Evolutionary conservation across 1,140 invertebrate genomes (phyloP).

Genomic region (Drosophila dunni): DNA sequence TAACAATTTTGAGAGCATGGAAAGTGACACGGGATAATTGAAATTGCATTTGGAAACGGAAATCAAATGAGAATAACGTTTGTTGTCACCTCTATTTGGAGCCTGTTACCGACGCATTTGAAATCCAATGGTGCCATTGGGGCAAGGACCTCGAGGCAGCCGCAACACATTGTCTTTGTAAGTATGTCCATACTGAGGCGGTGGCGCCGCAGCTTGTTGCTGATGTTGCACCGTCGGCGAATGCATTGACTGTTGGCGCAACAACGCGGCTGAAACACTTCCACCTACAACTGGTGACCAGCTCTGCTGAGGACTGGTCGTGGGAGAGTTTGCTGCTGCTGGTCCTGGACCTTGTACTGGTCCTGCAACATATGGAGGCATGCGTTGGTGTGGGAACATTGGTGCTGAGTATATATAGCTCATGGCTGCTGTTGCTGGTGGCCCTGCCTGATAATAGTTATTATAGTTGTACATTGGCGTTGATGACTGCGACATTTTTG

Average conservation of each 20-base stretch:
- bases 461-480: slow-evolving; percentile 66
- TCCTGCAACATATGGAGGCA: slow-evolving; percentile 51
- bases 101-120: slow-evolving; percentile 86
- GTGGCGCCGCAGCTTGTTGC: slow-evolving; percentile 47
- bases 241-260: slow-evolving; percentile 75
- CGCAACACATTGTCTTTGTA: slow-evolving; percentile 86
- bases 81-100: slow-evolving; percentile 12
- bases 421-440: slow-evolving; percentile 32
- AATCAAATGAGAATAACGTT: slow-evolving; percentile 23
- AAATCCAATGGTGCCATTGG: slow-evolving; percentile 87
- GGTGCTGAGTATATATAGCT: slow-evolving; percentile 64
- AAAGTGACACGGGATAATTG: slow-evolving; percentile 28
- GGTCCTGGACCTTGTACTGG: slow-evolving; percentile 10
- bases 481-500: slow-evolving; percentile 68
- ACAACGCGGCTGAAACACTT: slow-evolving; percentile 70
- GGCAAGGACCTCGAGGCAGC: slow-evolving; percentile 86
- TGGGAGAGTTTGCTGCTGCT: slow-evolving; percentile 13
- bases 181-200: slow-evolving; percentile 48
- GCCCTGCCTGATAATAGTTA: slow-evolving; percentile 60
- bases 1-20: slow-evolving; percentile 23
- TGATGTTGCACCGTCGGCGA: slow-evolving; percentile 62
- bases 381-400: slow-evolving; percentile 41
- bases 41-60: slow-evolving; percentile 5
- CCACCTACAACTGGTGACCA: slow-evolving; percentile 82
- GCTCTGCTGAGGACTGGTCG: slow-evolving; percentile 66